Percentiles rank a stretch among this genome's conserved stretches.
Conservation (phyloP, 2,888 invertebrate genomes). For the Amiota communis region DNA sequence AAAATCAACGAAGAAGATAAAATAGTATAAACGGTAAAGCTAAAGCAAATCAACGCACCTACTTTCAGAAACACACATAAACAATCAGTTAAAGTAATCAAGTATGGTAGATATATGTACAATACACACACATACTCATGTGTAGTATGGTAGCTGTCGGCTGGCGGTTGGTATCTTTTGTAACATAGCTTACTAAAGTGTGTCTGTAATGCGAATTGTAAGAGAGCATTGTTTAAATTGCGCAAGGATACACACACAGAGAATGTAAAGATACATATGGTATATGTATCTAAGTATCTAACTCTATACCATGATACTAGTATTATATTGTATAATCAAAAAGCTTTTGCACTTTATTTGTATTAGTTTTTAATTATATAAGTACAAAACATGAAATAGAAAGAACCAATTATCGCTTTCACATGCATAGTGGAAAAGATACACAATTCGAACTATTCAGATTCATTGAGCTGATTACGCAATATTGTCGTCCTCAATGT, state of each 20-base stretch:
- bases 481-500: too few relatives aligned
- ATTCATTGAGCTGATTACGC: too few relatives aligned
- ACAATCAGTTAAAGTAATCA: constrained; percentile 2
- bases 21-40: too few relatives aligned
- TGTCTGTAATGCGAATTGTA: constrained; percentile 42
- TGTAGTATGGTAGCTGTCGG: too few relatives aligned
- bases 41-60: constrained; percentile 12
- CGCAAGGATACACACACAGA: too few relatives aligned
- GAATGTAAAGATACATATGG: too few relatives aligned
- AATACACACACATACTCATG: not conserved
- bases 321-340: constrained; percentile 53
- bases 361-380: constrained; percentile 65
- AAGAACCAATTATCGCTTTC: constrained; percentile 30
- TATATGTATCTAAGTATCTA: too few relatives aligned
- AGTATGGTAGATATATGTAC: not conserved
- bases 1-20: constrained; percentile 38
- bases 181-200: not conserved
- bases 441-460: constrained; percentile 2
- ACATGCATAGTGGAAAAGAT: constrained; percentile 30
- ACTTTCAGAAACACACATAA: not conserved
- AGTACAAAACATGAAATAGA: constrained; percentile 26
- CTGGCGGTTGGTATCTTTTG: too few relatives aligned
- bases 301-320: too few relatives aligned
- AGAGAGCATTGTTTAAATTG: too few relatives aligned
- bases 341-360: constrained; percentile 66